Percentiles rank a stretch among this genome's conserved stretches.
Evolutionary conservation across 2,888 invertebrate genomes (phyloP).

Genomic region (Torymus aiolomorphi): DNA sequence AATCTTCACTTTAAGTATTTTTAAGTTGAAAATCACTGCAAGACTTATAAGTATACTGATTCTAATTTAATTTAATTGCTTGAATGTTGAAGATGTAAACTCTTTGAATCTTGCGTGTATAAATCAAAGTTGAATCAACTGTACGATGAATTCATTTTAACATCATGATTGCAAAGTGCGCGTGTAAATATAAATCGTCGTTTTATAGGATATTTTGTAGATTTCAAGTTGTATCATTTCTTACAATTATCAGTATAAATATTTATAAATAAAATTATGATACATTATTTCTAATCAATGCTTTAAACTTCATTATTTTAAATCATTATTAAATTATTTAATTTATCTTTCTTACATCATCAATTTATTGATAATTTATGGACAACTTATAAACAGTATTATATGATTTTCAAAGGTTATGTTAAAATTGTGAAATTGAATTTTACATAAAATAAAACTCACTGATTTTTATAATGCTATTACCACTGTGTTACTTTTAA

Average conservation of each 20-base stretch:
- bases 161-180: constrained; percentile 48
- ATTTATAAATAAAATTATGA: constrained; percentile 54
- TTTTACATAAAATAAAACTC: neutral
- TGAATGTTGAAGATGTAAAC: constrained; percentile 51
- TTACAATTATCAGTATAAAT: constrained; percentile 53
- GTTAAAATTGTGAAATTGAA: neutral
- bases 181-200: constrained; percentile 55
- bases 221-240: constrained; percentile 55
- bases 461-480: too few relatives aligned
- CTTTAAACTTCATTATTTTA: constrained; percentile 8
- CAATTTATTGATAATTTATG: constrained; percentile 11
- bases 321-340: constrained; percentile 12
- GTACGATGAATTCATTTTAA: constrained; percentile 50
- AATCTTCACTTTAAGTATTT: constrained; percentile 28
- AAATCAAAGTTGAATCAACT: constrained; percentile 48
- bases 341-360: neutral
- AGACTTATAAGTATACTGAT: constrained; percentile 45
- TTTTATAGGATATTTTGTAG: constrained; percentile 56
- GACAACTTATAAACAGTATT: neutral
- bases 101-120: constrained; percentile 50
- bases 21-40: constrained; percentile 33
- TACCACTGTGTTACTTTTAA: too few relatives aligned
- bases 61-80: constrained; percentile 46
- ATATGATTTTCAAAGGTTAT: constrained; percentile 2
- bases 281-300: constrained; percentile 46